These are phyloP conservation scores for Melanaphis sacchari DNA, from an alignment of 1,140 invertebrate genomes.

Conservation along the genomic window DNA sequence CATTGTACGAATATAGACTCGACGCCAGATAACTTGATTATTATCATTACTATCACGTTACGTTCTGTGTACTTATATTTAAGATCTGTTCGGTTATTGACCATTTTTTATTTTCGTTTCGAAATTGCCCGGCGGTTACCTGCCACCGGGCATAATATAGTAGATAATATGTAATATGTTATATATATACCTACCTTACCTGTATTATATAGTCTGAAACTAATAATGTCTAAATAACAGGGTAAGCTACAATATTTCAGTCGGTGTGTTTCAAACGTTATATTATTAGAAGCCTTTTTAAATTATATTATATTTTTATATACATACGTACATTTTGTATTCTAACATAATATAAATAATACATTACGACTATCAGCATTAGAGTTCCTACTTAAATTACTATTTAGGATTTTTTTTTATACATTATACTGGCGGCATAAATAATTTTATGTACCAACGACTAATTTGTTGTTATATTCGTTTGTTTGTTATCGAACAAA, in stretches of 20 bases:
- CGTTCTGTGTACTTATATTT: neutral
- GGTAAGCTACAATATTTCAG: conserved; percentile 27
- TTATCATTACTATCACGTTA: conserved; percentile 1
- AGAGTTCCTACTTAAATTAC: neutral
- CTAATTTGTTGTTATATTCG: neutral
- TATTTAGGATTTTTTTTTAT: neutral
- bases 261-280: neutral
- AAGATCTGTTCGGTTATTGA: conserved; percentile 12
- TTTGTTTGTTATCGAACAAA: neutral
- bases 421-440: neutral
- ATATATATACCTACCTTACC: neutral
- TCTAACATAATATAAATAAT: conserved; percentile 17
- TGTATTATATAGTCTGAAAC: neutral
- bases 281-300: neutral
- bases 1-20: neutral
- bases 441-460: neutral
- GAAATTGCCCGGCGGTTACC: conserved; percentile 33
- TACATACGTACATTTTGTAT: neutral
- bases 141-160: neutral
- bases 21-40: conserved; percentile 38
- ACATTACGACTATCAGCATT: neutral
- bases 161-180: neutral
- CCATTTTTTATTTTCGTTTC: conserved; percentile 33
- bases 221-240: conserved; percentile 53
- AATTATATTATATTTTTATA: neutral